Evolutionary conservation across 2,888 invertebrate species (phyloP), one percentile per base, ranked within the genome.

Genomic region (Nephrocerus scutellatus): DNA sequence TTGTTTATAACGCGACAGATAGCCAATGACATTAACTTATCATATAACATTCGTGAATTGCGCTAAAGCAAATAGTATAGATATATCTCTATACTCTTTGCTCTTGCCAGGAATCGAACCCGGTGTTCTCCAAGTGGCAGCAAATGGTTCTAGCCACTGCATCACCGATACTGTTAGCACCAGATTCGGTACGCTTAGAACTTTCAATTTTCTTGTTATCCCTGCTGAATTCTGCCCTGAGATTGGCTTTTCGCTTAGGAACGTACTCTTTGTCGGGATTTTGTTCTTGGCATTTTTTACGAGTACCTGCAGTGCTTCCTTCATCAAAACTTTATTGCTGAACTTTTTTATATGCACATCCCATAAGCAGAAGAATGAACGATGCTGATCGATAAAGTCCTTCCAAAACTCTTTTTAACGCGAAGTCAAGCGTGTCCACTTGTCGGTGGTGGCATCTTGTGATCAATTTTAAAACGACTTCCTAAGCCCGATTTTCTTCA

Each of bases 371-470:
- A 16, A n/a, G 7, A 31, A 22, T 10, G 31, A 20, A 15, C 32
- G 32, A 25, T 33, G 19, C 20, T 18, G 4, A 3, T 33, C 33
- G 9, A 25, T 25, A 19, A 33, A 25, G 19, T 33, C 33, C 5
- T 9, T 19, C 33, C 33, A 33, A 33, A 33, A 33, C 12, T 33
- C 8, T 25, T 33, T 33, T n/a, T n/a, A n/a, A n/a, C n/a, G n/a
- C n/a, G n/a, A n/a, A n/a, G n/a, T n/a, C n/a, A n/a, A n/a, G n/a
- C n/a, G n/a, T n/a, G n/a, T n/a, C n/a, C n/a, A n/a, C n/a, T n/a
- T n/a, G n/a, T n/a, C n/a, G n/a, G n/a, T n/a, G n/a, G n/a, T n/a
- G n/a, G n/a, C n/a, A n/a, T n/a, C n/a, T n/a, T n/a, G n/a, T n/a
- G n/a, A n/a, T n/a, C n/a, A n/a, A n/a, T n/a, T n/a, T n/a, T n/a